A percentile compares a stretch with the other conserved stretches of the same genome.
Evolutionary conservation across 2,797 vertebrate genomes (phyloP).

Genomic region (Lemur catta): DNA sequence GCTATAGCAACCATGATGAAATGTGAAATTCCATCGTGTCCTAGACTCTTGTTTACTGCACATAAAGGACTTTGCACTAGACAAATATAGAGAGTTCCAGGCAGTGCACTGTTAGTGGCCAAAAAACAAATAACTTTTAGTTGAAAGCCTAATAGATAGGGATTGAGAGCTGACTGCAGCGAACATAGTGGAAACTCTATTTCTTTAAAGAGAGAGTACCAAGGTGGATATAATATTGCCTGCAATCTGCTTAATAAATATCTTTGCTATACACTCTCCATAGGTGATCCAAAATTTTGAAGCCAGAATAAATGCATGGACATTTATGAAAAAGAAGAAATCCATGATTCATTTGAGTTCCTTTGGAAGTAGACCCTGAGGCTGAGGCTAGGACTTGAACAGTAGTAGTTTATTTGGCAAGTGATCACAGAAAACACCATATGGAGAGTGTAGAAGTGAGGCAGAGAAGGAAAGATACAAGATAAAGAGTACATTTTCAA

Average conservation of each 20-base stretch:
- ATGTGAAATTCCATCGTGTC: constrained; percentile 10
- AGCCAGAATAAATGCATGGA: background rate
- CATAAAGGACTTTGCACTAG: constrained; percentile 52
- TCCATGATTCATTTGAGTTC: constrained; percentile 34
- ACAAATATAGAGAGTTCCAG: constrained; percentile 54
- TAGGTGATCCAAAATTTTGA: constrained; percentile 16
- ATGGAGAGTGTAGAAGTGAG: background rate
- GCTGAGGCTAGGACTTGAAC: constrained; percentile 22
- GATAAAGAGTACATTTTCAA: background rate
- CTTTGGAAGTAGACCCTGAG: constrained; percentile 9
- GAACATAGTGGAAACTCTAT: background rate
- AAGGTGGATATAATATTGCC: background rate
- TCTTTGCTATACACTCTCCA: background rate
- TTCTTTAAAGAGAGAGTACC: constrained; percentile 28
- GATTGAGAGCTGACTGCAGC: background rate
- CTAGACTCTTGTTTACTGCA: constrained; percentile 52
- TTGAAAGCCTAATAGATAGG: background rate
- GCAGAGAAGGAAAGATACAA: background rate
- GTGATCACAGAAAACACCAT: background rate
- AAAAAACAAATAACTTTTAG: constrained; percentile 42
- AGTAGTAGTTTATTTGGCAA: background rate
- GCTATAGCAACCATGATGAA: constrained; percentile 45
- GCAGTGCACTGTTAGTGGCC: background rate
- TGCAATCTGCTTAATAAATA: constrained; percentile 9
- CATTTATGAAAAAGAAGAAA: background rate